Base-by-base conservation (phyloP, 2,113 vertebrate genomes). In the Amphiprion percula region DNA sequence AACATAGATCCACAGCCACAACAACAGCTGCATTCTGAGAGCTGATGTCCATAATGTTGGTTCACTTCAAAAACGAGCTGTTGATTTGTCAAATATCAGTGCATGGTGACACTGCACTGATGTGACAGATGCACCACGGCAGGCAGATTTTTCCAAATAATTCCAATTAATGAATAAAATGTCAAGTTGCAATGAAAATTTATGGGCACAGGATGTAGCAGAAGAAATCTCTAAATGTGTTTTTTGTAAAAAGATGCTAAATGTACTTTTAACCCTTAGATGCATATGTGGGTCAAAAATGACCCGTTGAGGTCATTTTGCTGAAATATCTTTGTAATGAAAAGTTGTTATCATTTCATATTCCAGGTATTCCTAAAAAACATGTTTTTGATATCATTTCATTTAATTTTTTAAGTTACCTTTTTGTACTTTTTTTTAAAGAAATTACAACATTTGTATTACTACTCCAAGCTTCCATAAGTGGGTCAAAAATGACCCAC, bases 131-230 rank as follows among this genome's bases (percentile, higher is more conserved):
- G 71, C 19, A 61, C 30, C 21, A 4, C 33, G 53, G 60, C 50
- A 37, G 46, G 52, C 21, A 33, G 24, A 44, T 65, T 81, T 76
- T 86, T 67, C 19, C n/a, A 24, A 28, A 33, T 79, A 69, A 71
- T 67, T 71, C 19, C 50, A 67, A 68, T 86, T 56, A 68, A 50
- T 76, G 23, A 66, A 47, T 60, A 55, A 76, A 77, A 60, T 67
- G 68, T 77, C 75, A 74, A 8, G 11, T 69, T 44, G 23, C 2
- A 16, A 63, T 82, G 52, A 74, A 66, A 78, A 59, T 54, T 5
- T 41, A 79, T 80, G 17, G 17, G 15, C 24, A 33, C 4, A 1
- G 46, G 17, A 7, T 69, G 30, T 33, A 56, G 39, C 12, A 75
- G 41, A 64, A 12, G 68, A 65, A 47, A 16, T 70, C 23, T 4